Conservation (phyloP, 1,140 invertebrate species). For the Hycleus phaleratus region DNA sequence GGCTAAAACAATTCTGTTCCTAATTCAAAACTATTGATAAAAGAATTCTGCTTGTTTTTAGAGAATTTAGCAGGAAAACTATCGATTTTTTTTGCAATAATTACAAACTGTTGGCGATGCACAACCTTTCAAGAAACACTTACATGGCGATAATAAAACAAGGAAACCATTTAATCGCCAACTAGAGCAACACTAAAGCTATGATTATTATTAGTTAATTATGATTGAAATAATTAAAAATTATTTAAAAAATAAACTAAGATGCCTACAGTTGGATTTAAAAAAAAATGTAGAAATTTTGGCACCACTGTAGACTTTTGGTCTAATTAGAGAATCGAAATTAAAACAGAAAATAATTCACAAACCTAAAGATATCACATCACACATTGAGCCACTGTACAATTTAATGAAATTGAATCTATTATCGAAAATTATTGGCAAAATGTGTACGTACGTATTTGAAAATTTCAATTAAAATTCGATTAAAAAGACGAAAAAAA, state of each 20-base stretch:
- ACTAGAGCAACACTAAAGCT: constrained; percentile 7
- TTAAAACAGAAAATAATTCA: constrained; percentile 27
- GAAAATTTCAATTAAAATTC: constrained; percentile 13
- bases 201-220: background rate
- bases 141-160: constrained; percentile 28
- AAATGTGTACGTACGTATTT: constrained; percentile 35
- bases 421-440: constrained; percentile 20
- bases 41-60: background rate
- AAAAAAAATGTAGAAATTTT: constrained; percentile 22
- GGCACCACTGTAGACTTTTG: constrained; percentile 32
- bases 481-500: background rate
- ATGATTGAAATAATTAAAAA: background rate
- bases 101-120: constrained; percentile 32
- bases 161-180: constrained; percentile 25
- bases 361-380: constrained; percentile 44
- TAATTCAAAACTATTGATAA: constrained; percentile 2
- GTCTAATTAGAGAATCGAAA: background rate
- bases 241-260: background rate
- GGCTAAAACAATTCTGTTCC: constrained; percentile 14
- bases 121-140: constrained; percentile 33
- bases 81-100: constrained; percentile 2
- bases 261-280: background rate
- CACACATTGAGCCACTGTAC: constrained; percentile 40
- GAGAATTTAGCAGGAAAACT: too few species aligned
- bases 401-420: constrained; percentile 13